Evolutionary conservation across 2,113 vertebrate genomes (phyloP), one percentile per base, ranked within the genome.

Genomic region (Tragelaphus buxtoni): DNA sequence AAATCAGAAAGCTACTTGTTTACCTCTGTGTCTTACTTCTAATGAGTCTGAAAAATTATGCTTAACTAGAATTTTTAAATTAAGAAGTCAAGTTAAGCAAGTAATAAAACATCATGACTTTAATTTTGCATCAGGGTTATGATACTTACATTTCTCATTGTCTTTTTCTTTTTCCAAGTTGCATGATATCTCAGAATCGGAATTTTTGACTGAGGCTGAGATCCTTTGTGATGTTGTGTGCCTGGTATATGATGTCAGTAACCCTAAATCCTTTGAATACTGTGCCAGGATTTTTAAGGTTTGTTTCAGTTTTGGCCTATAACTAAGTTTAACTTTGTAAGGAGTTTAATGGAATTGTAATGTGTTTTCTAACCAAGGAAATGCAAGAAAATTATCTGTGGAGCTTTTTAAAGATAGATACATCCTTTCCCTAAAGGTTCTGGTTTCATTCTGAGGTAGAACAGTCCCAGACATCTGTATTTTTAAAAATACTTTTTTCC

Each of bases 231-330:
- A 99, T 60, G 99, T 99, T 81, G 99, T 99, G 45, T 99, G 99
- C 98, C 98, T 99, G 97, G 99, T 99, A 1, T 99, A 99, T 91
- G 99, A 99, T 97, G 96, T 99, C 98, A 99, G 99, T 98, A 99
- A 99, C 93, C 99, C 99, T 0, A 98, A 98, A 95, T 99, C 99
- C 61, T 99, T 99, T 98, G 99, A 99, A 94, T 99, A 99, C 98
- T 99, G 99, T 94, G 99, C 99, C 98, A 99, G 99, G 98, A 99
- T 99, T 96, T 99, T 99, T 99, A 99, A 99, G 99, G 99, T 99
- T 98, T 98, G 99, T 98, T 92, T 76, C 61, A 97, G 32, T 97
- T 96, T 14, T 69, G 9, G 76, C 69, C 72, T 83, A 9, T 96
- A 74, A 86, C 26, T 93, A 72, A 95, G 72, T 90, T 24, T 95